Base-by-base conservation (phyloP, 2,888 invertebrate genomes). In the Cacoxenus indagator region DNA sequence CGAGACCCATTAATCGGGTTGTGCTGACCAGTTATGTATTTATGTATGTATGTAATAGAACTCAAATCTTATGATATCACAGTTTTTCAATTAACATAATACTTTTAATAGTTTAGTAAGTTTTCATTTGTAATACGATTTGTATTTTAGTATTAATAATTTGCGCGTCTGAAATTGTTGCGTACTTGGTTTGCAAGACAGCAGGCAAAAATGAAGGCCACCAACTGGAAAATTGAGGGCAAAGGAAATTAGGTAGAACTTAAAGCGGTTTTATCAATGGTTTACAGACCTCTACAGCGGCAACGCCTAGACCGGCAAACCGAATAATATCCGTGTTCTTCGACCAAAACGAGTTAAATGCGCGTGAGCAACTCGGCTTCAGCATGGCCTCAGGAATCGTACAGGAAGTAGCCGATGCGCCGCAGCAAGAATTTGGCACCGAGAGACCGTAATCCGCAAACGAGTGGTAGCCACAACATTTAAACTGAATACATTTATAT, bases 181-280 rank as follows among this genome's bases (percentile, higher is more conserved):
- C 93, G 92, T 84, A 96, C 94, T 85, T 95, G 94, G 88, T 94
- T 94, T 73, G 95, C 94, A 87, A 97, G 89, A 85, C 95, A 96
- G 87, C 96, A 93, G 64, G 95, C 94, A 88, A 96, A 95, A 82
- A 96, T 90, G 70, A 96, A 94, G 66, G 93, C 94, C 76, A 93
- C 87, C 77, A 94, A 89, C 57, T 59, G 17, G 2, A 59, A 48
- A 48, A 22, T 48, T n/a, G 45, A 43, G n/a, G n/a, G 11, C n/a
- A 48, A 17, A 48, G 9, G 9, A 31, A 67, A 29, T 19, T 17
- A 14, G 29, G 19, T 48, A 65, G 57, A 14, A 27, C 11, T 22
- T 5, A 19, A 31, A 4, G 5, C n/a, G n/a, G n/a, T n/a, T n/a
- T n/a, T n/a, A n/a, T n/a, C n/a, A n/a, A n/a, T n/a, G n/a, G n/a